Percentiles rank a stretch among this genome's conserved stretches.
These are phyloP conservation scores for Rhynchomys soricoides DNA, from an alignment of 2,113 vertebrate genomes.

Conservation along the genomic window DNA sequence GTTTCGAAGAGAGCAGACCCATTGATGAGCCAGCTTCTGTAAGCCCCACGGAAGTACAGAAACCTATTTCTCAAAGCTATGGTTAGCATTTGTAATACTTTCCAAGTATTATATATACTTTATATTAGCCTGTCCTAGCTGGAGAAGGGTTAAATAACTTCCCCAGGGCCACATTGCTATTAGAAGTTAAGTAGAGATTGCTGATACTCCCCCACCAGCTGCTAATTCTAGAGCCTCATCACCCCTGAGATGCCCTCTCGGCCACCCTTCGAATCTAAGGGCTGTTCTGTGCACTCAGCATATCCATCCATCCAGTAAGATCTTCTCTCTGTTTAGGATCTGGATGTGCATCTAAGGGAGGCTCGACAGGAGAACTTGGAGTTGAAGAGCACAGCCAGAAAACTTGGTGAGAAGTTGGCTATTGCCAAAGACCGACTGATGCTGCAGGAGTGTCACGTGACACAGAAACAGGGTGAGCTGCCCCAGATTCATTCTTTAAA, in stretches of 20 bases:
- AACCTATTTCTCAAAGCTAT: not conserved
- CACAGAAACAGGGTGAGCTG: conserved; percentile 89
- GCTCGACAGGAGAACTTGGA: conserved; percentile 87
- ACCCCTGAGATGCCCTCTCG: not conserved
- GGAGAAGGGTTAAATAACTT: not conserved
- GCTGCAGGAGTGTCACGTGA: conserved; percentile 89
- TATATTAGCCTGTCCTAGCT: not conserved
- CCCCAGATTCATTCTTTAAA: not conserved
- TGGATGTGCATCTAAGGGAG: conserved; percentile 91
- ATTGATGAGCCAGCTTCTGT: not conserved
- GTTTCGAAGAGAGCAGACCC: not conserved
- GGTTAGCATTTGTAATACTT: not conserved
- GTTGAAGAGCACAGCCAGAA: conserved; percentile 87
- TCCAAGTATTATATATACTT: not conserved
- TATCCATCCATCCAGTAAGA: not conserved
- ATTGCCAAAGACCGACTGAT: conserved; percentile 90
- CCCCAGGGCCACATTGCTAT: not conserved
- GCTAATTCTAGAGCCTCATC: not conserved
- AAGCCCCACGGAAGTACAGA: not conserved
- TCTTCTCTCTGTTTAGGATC: conserved; percentile 85
- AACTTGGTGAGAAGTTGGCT: conserved; percentile 89
- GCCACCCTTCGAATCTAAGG: not conserved
- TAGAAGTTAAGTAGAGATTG: not conserved
- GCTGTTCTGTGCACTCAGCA: not conserved
- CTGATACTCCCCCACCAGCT: not conserved